phyloP scores from a whole-genome alignment of 1,140 invertebrate species.

The Temnothorax curvispinosus region DNA sequence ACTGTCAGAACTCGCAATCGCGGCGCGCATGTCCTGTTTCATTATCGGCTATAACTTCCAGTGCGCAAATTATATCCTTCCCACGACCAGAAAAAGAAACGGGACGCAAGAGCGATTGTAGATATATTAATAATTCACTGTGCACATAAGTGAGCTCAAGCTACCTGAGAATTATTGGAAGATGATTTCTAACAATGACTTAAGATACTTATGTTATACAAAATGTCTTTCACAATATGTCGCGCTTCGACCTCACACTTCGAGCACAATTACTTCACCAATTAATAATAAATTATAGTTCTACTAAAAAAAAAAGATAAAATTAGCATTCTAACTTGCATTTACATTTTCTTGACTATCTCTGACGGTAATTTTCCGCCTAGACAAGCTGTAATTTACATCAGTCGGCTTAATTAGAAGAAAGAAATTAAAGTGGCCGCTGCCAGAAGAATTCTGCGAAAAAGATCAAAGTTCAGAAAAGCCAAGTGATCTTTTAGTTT shows the following conservation, averaged over 20 bases:
- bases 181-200: neutral
- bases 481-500: neutral
- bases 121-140: neutral
- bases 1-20: constrained; percentile 50
- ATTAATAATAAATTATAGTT: constrained; percentile 1
- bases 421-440: neutral
- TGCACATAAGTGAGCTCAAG: neutral
- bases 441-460: neutral
- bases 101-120: neutral
- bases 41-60: constrained; percentile 9
- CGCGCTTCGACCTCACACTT: neutral
- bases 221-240: neutral
- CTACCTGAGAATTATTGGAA: neutral
- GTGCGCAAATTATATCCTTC: constrained; percentile 39
- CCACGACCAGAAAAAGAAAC: constrained; percentile 5
- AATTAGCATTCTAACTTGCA: neutral
- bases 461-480: constrained; percentile 6
- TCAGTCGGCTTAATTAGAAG: constrained; percentile 3
- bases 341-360: neutral
- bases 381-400: constrained; percentile 27
- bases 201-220: neutral
- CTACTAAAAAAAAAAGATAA: neutral
- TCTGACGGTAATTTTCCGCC: neutral
- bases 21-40: neutral
- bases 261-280: neutral